Conservation (phyloP, 1,140 invertebrate species). For the Sinonovacula constricta region DNA sequence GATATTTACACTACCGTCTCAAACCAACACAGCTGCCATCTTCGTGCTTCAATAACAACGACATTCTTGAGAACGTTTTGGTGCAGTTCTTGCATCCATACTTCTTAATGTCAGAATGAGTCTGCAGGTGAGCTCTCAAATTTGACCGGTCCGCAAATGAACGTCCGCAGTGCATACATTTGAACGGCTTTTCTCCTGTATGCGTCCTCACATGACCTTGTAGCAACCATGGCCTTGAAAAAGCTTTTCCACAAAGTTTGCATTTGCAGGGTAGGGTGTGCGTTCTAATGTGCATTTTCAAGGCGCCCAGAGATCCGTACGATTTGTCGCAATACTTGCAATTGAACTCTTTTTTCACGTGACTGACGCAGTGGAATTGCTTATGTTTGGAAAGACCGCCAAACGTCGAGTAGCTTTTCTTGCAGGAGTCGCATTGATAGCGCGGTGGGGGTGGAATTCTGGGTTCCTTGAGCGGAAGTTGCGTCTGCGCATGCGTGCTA, state of each 20-base stretch:
- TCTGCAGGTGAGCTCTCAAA: slow-evolving; percentile 96
- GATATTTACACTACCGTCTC: slow-evolving; percentile 9
- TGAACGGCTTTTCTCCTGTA: slow-evolving; percentile 74
- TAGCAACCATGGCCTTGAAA: slow-evolving; percentile 71
- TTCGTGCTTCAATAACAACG: slow-evolving; percentile 93
- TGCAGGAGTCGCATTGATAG: slow-evolving; percentile 94
- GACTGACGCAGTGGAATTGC: slow-evolving; percentile 95
- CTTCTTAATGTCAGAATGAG: slow-evolving; percentile 98
- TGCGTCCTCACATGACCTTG: slow-evolving; percentile 74
- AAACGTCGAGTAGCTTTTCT: slow-evolving; percentile 97
- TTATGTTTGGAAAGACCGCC: slow-evolving; percentile 96
- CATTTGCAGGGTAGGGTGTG: slow-evolving; percentile 99
- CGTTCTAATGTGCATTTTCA: slow-evolving; percentile 99
- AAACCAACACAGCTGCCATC: slow-evolving; percentile 84
- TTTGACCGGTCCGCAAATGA: slow-evolving; percentile 97
- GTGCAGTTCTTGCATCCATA: slow-evolving; percentile 95
- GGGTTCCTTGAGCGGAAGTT: slow-evolving; percentile 26
- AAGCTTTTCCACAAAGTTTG: slow-evolving; percentile 88
- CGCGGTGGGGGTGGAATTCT: slow-evolving; percentile 80
- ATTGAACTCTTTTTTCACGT: slow-evolving; percentile 93
- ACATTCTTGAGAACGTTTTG: slow-evolving; percentile 99
- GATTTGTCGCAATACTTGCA: slow-evolving; percentile 98
- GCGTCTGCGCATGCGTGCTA: neutral
- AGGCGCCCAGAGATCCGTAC: slow-evolving; percentile 95
- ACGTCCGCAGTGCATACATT: slow-evolving; percentile 90